Evolutionary conservation across 2,888 invertebrate species (phyloP).

Genomic region (Coecobrya sp.): DNA sequence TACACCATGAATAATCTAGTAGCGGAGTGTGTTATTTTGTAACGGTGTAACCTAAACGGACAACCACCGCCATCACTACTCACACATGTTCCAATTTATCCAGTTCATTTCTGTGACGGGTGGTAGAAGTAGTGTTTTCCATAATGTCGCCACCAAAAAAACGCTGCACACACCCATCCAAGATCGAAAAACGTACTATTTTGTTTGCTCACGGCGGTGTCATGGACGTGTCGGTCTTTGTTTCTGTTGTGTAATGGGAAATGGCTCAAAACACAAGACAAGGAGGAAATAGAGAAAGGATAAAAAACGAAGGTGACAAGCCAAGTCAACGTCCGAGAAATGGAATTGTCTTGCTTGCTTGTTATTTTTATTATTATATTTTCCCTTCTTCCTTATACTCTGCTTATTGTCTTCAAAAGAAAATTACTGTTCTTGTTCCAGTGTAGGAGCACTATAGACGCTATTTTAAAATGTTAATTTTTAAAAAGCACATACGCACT

Average conservation of each 20-base stretch:
- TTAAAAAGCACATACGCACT: constrained; percentile 29
- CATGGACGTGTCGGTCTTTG: constrained; percentile 12
- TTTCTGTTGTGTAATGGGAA: constrained; percentile 47
- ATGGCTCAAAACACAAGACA: constrained; percentile 42
- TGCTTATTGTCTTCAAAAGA: not conserved
- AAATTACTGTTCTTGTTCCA: not conserved
- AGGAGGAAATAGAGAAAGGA: not conserved
- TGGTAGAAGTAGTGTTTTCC: constrained; percentile 9
- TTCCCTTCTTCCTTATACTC: not conserved
- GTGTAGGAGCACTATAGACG: not conserved
- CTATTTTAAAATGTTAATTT: constrained; percentile 41
- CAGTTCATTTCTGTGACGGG: constrained; percentile 63
- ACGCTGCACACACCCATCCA: constrained; percentile 1
- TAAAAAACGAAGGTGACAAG: constrained; percentile 66
- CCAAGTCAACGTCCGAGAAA: constrained; percentile 66
- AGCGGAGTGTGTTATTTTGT: constrained; percentile 43
- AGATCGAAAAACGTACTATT: not conserved
- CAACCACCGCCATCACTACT: constrained; percentile 43
- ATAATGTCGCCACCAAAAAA: constrained; percentile 2
- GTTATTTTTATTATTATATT: constrained; percentile 46
- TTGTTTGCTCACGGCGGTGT: constrained; percentile 32
- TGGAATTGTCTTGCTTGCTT: constrained; percentile 61
- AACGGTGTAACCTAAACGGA: constrained; percentile 53
- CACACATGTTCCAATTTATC: constrained; percentile 70
- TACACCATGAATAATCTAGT: constrained; percentile 79